These are phyloP conservation scores for Amblyjoppa proteus DNA, from an alignment of 2,888 invertebrate species.

Conservation along the genomic window DNA sequence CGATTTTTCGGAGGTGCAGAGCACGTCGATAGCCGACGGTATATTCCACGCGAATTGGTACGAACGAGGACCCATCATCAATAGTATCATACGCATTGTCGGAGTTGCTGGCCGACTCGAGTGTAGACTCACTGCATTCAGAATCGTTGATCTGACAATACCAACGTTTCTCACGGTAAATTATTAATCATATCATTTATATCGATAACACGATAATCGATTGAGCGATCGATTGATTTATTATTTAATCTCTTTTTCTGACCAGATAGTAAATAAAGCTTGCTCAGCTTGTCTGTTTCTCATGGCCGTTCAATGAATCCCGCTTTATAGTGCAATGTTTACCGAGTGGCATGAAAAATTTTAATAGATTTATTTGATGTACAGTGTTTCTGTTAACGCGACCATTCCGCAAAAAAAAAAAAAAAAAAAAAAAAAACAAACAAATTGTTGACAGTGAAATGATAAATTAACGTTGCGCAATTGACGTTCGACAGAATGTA, in stretches of 20 bases:
- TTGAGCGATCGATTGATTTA: background rate
- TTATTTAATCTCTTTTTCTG: constrained; percentile 1
- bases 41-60: constrained; percentile 73
- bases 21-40: constrained; percentile 68
- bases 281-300: constrained; percentile 73
- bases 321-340: background rate
- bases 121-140: constrained; percentile 66
- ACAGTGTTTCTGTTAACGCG: background rate
- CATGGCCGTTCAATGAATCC: constrained; percentile 3
- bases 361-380: background rate
- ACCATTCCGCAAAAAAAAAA: background rate
- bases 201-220: background rate
- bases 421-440: too few species aligned
- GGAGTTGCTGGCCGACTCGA: constrained; percentile 67
- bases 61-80: constrained; percentile 30
- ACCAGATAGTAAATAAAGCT: constrained; percentile 74
- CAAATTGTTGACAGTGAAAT: too few species aligned
- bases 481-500: too few species aligned
- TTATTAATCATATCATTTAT: background rate
- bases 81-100: constrained; percentile 62
- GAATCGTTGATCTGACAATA: constrained; percentile 71
- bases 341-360: background rate
- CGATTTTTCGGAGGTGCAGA: constrained; percentile 63
- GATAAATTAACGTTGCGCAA: too few species aligned
- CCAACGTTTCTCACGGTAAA: constrained; percentile 73